Evolutionary conservation across 2,113 vertebrate species (phyloP).

Genomic region (Coracopsis vasa): DNA sequence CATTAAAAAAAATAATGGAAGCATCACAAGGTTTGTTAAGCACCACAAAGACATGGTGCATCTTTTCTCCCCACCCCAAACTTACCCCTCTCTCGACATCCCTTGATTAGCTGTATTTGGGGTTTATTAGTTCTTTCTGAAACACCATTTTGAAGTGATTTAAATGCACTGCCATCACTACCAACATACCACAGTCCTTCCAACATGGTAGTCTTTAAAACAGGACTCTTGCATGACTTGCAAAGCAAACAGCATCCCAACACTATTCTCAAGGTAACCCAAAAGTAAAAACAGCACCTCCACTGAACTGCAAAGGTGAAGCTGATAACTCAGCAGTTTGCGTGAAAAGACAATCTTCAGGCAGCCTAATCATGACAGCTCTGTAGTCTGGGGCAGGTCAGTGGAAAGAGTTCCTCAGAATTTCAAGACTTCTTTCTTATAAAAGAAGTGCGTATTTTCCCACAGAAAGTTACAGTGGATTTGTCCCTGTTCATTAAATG

Average conservation of each 20-base stretch:
- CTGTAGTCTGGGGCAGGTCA: not conserved
- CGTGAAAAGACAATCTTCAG: not conserved
- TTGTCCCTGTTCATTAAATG: not conserved
- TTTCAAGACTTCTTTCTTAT: not conserved
- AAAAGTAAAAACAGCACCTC: not conserved
- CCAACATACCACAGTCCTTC: not conserved
- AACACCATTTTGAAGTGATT: not conserved
- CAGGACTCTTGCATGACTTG: not conserved
- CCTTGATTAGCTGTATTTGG: not conserved
- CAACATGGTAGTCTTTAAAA: not conserved
- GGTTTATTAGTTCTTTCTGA: not conserved
- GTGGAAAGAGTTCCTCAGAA: not conserved
- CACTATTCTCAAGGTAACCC: not conserved
- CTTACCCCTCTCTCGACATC: not conserved
- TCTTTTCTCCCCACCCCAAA: not conserved
- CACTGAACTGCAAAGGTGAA: not conserved
- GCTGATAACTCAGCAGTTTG: not conserved
- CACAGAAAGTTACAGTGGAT: not conserved
- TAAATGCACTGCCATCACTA: not conserved
- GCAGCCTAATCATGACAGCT: not conserved
- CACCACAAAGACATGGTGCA: not conserved
- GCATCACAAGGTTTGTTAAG: not conserved
- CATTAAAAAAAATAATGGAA: not conserved
- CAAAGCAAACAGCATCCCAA: not conserved
- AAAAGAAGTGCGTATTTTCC: not conserved